Evolutionary conservation across 2,888 invertebrate species (phyloP), one percentile per base, ranked within the genome.

Genomic region (Temnothorax rugatulus): DNA sequence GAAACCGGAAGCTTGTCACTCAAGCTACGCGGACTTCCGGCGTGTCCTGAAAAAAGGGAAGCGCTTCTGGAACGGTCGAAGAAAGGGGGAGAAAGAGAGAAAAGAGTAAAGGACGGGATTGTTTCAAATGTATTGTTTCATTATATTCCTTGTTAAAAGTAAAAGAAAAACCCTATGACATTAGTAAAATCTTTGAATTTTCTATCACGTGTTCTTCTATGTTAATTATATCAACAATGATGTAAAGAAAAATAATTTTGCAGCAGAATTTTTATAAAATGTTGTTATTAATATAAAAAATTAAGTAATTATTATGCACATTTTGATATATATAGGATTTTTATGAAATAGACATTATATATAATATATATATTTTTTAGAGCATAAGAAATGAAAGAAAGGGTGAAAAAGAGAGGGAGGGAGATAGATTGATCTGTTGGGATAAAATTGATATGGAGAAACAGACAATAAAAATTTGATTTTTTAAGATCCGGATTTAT

Each of bases 1-100:
- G 94, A 95, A 95, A 93, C 93, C 94, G 94, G 94, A 94, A 93
- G 91, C 93, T 93, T 94, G 95, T 95, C 95, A 93, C 94, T 95
- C 95, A 94, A 93, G 93, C 94, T 93, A 91, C 92, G 90, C 90
- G 85, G 90, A 91, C 91, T 93, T 94, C 94, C 94, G 94, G 93
- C 93, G 93, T 91, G 91, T 89, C 90, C 86, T 86, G 92, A 92
- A 94, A 92, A 77, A 92, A 93, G 92, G 93, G 91, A 89, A 91
- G 85, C 87, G 85, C 21, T 86, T 90, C 86, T 84, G 54, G 75
- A 79, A 88, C 83, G 75, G 52, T 83, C 84, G 79, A 84, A 47
- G 59, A 85, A 85, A 85, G 79, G 69, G 81, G 38, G 1, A 76
- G 83, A 38, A 7, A 34, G 34, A 74, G n/a, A 50, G 41, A 41